These are phyloP conservation scores for Melanophora roralis DNA, from an alignment of 2,888 invertebrate genomes.

Conservation along the genomic window DNA sequence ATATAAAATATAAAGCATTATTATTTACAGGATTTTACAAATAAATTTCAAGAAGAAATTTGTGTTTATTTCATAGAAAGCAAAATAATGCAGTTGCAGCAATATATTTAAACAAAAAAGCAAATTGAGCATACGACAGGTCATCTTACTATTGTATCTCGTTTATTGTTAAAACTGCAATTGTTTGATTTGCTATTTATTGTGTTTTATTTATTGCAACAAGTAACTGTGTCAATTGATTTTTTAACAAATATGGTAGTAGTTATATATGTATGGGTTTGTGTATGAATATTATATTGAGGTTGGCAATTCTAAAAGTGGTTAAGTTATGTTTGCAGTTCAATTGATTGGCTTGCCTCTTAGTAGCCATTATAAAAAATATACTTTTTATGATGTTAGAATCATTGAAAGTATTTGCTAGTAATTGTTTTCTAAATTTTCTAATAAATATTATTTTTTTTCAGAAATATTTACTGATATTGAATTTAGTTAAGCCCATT, in stretches of 20 bases:
- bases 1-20: too few species aligned
- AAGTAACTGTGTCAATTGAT: conserved; percentile 12
- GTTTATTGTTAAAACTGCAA: conserved; percentile 1
- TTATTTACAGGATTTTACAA: too few species aligned
- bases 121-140: conserved; percentile 41
- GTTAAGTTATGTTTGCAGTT: not conserved
- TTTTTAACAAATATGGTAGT: not conserved
- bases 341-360: not conserved
- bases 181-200: conserved; percentile 16
- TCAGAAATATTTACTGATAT: too few species aligned
- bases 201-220: conserved; percentile 1
- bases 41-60: not conserved
- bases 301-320: not conserved
- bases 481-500: too few species aligned
- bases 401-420: too few species aligned
- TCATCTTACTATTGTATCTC: not conserved
- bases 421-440: too few species aligned
- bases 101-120: not conserved
- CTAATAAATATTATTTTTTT: too few species aligned
- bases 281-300: too few species aligned
- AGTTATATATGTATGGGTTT: not conserved
- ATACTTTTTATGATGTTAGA: too few species aligned
- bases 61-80: not conserved
- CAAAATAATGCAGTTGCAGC: not conserved
- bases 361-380: not conserved